Conservation (phyloP, 2,888 invertebrate species). For the Aphrophora alni region DNA sequence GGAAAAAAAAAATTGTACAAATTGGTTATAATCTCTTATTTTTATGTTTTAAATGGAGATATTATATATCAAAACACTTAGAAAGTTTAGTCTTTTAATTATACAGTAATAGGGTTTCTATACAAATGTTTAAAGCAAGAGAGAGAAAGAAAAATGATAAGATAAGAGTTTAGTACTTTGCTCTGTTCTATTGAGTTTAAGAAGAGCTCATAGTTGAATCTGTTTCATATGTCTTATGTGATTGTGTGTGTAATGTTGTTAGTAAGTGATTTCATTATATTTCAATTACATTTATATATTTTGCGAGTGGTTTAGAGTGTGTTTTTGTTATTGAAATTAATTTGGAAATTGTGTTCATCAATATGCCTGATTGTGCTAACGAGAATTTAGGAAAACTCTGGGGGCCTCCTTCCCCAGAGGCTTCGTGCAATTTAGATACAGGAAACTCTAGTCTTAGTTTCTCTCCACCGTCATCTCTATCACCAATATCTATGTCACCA, state of each 20-base stretch:
- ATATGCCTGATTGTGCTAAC: conserved; percentile 47
- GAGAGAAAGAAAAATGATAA: neutral
- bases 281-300: too few species aligned
- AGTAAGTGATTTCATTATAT: neutral
- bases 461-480: conserved; percentile 35
- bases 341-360: too few species aligned
- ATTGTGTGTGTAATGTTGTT: neutral
- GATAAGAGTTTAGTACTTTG: neutral
- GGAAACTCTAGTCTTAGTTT: conserved; percentile 7
- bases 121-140: neutral
- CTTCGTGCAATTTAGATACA: conserved; percentile 14
- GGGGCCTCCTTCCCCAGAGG: conserved; percentile 28
- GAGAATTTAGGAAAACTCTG: conserved; percentile 47
- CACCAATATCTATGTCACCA: conserved; percentile 24
- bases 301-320: neutral
- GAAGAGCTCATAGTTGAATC: neutral
- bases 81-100: too few species aligned
- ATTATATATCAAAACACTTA: too few species aligned
- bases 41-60: too few species aligned
- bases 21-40: too few species aligned
- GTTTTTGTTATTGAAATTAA: neutral
- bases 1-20: too few species aligned
- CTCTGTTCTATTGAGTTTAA: neutral
- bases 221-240: neutral
- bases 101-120: neutral